phyloP scores from a whole-genome alignment of 2,888 invertebrate species.

The Rotaria macrura region DNA sequence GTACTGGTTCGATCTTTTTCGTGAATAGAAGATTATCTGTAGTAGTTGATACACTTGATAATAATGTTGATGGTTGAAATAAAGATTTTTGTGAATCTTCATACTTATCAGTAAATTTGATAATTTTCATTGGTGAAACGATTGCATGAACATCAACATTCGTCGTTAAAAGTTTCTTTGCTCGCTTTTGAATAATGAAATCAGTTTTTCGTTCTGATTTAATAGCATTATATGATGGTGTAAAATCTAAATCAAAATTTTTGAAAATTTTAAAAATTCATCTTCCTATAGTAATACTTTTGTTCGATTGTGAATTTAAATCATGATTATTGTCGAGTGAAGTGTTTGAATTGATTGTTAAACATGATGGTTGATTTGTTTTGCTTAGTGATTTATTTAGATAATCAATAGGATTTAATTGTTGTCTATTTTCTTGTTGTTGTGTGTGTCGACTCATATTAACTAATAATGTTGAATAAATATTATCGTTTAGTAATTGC shows the following conservation, averaged over 20 bases:
- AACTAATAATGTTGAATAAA: neutral
- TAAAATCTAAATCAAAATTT: neutral
- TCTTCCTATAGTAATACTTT: too few relatives aligned
- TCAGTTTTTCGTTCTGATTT: neutral
- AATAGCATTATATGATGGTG: neutral
- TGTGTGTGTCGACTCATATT: slow-evolving; percentile 15
- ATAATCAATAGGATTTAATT: neutral
- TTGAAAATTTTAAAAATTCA: too few relatives aligned
- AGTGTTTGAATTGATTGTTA: too few relatives aligned
- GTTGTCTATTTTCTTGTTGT: neutral
- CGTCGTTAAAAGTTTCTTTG: neutral
- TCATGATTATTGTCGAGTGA: too few relatives aligned
- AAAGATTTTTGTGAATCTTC: too few relatives aligned
- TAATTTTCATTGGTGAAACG: neutral
- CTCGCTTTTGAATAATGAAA: neutral
- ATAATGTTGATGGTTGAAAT: neutral
- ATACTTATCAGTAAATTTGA: neutral
- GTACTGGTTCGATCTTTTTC: neutral
- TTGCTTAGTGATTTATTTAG: too few relatives aligned
- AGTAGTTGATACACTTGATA: neutral
- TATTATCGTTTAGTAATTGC: neutral
- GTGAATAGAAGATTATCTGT: neutral
- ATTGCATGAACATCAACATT: neutral
- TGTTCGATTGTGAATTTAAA: too few relatives aligned
- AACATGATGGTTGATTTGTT: too few relatives aligned